Evolutionary conservation across 2,888 invertebrate genomes (phyloP).

Genomic region (Lithophane socia): DNA sequence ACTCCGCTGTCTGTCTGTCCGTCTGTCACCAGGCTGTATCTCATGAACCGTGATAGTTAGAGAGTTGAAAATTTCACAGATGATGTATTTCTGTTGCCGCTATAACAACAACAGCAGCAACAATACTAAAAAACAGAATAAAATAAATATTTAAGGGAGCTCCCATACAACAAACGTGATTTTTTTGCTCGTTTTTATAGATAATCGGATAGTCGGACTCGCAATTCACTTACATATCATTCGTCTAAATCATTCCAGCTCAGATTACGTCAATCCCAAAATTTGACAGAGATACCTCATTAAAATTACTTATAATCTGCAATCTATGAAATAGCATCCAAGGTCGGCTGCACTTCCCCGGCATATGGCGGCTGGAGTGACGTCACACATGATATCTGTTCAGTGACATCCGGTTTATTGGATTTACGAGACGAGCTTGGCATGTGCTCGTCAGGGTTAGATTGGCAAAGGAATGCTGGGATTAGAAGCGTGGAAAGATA

Average conservation of each 20-base stretch:
- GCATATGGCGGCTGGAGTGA: slow-evolving; percentile 32
- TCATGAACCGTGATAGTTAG: too few relatives aligned
- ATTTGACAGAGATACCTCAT: background rate
- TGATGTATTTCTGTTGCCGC: too few relatives aligned
- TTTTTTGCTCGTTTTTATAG: too few relatives aligned
- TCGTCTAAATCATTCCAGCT: background rate
- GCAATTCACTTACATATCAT: background rate
- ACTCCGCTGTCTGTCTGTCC: too few relatives aligned
- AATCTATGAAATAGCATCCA: slow-evolving; percentile 29
- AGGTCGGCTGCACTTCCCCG: slow-evolving; percentile 44
- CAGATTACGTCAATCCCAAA: slow-evolving; percentile 3
- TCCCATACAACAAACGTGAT: too few relatives aligned
- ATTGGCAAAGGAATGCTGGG: slow-evolving; percentile 17
- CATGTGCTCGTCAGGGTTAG: slow-evolving; percentile 31
- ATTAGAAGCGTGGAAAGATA: slow-evolving; percentile 1
- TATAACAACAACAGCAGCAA: too few relatives aligned
- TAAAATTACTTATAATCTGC: slow-evolving; percentile 7
- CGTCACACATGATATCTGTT: slow-evolving; percentile 49
- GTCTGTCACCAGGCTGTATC: too few relatives aligned
- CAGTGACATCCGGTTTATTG: slow-evolving; percentile 69
- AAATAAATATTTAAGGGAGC: too few relatives aligned
- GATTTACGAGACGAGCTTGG: slow-evolving; percentile 36
- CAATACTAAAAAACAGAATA: too few relatives aligned
- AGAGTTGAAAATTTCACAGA: too few relatives aligned
- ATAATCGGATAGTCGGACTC: too few relatives aligned